These are phyloP conservation scores for Caenorhabditis macrosperma DNA, from an alignment of 2,888 invertebrate genomes.

Conservation along the genomic window DNA sequence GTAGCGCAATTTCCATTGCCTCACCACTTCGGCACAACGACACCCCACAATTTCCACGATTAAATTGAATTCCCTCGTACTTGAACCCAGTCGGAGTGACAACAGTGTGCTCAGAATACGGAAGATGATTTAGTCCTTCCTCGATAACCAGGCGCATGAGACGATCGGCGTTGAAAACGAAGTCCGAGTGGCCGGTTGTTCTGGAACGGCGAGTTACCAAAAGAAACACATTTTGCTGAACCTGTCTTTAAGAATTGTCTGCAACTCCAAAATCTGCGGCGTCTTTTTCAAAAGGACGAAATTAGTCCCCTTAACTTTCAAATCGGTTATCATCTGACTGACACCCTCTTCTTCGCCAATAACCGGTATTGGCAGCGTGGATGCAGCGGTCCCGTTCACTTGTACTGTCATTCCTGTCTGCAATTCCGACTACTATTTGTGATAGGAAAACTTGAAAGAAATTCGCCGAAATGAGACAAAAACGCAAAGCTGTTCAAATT, in stretches of 20 bases:
- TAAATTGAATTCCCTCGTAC: slow-evolving; percentile 89
- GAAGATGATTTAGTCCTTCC: slow-evolving; percentile 95
- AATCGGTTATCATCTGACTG: slow-evolving; percentile 13
- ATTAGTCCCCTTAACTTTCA: slow-evolving; percentile 52
- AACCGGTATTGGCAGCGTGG: not conserved
- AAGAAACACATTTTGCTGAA: too few relatives aligned
- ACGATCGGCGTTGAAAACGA: slow-evolving; percentile 98
- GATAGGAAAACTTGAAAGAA: not conserved
- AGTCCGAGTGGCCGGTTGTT: slow-evolving; percentile 93
- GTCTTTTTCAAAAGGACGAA: slow-evolving; percentile 70
- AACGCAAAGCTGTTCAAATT: slow-evolving; percentile 36
- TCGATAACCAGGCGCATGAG: slow-evolving; percentile 97
- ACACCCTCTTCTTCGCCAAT: slow-evolving; percentile 49
- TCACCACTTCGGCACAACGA: slow-evolving; percentile 91
- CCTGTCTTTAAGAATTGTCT: slow-evolving; percentile 77
- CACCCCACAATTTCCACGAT: slow-evolving; percentile 98
- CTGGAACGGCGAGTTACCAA: too few relatives aligned
- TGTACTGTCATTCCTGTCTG: slow-evolving; percentile 25
- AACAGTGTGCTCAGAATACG: slow-evolving; percentile 92
- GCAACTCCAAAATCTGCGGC: slow-evolving; percentile 73
- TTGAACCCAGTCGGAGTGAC: slow-evolving; percentile 88
- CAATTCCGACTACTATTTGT: not conserved
- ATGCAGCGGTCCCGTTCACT: slow-evolving; percentile 10
- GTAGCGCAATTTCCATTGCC: slow-evolving; percentile 89
- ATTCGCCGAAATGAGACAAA: not conserved